Base-by-base conservation (phyloP, 2,797 vertebrate genomes). In the Chromobotia macracanthus region DNA sequence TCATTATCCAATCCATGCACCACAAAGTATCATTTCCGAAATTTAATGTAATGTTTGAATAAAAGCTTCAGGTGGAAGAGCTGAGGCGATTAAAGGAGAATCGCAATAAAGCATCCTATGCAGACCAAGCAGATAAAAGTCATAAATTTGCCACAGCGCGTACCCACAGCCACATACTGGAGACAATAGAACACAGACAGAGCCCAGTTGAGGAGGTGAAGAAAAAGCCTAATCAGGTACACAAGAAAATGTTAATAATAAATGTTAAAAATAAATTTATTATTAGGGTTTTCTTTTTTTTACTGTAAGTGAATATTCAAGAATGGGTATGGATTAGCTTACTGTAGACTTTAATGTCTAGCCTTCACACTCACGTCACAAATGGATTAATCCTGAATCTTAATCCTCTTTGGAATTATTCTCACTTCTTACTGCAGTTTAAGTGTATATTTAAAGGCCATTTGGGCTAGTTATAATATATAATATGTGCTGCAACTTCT, bases 41-140 rank as follows among this genome's bases (percentile, higher is more conserved):
- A 53, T 77, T 67, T 41, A 60, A 73, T 66, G 51, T 28, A 63
- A 38, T 70, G 70, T 77, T 72, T 82, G 69, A 66, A 67, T 71
- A 38, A 86, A n/a, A 95, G 94, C 92, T 92, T 79, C 94, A 95
- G 86, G 92, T 95, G 68, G 92, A 94, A 53, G 92, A 95, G 80
- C 95, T 94, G 87, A 93, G 91, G 71, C 93, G 94, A 61, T 79
- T 95, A 83, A 95, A 94, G 87, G 91, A 94, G 19, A 94, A 94
- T 35, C 15, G 0, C 0, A 90, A 94, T 55, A 94, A 94, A 83
- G 92, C 85, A 86, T 90, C 93, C 11, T 93, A 92, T 86, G 89
- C 94, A 23, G 44, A 28, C 16, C 65, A 76, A 48, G 79, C 46
- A 16, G 51, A 55, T 25, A 55, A 72, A 38, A 63, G 12, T 18